phyloP scores from a whole-genome alignment of 2,888 invertebrate species.

The Rhamnusium bicolor region DNA sequence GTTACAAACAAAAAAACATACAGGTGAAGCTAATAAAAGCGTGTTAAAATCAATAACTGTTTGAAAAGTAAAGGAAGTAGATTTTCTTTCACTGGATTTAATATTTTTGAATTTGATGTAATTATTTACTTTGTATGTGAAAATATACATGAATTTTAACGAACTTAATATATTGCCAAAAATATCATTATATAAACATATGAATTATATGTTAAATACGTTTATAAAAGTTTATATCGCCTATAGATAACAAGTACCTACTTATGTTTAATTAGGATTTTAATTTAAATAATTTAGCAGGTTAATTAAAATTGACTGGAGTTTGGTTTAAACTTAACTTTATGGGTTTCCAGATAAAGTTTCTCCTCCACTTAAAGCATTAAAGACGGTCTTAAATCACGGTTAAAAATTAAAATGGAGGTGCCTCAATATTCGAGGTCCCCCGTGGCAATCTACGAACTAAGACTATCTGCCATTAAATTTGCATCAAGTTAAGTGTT shows the following conservation, averaged over 20 bases:
- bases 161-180: not conserved
- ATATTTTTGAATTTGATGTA: too few relatives aligned
- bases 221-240: slow-evolving; percentile 21
- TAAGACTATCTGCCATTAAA: slow-evolving; percentile 69
- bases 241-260: slow-evolving; percentile 24
- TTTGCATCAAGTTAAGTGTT: slow-evolving; percentile 72
- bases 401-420: slow-evolving; percentile 45
- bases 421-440: slow-evolving; percentile 50
- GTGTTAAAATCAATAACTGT: too few relatives aligned
- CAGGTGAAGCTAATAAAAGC: too few relatives aligned
- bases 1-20: too few relatives aligned
- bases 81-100: too few relatives aligned
- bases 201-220: not conserved
- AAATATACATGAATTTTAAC: not conserved
- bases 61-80: too few relatives aligned
- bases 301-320: slow-evolving; percentile 48
- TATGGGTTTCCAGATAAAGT: slow-evolving; percentile 35
- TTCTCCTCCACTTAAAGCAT: slow-evolving; percentile 20
- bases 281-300: slow-evolving; percentile 44
- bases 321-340: slow-evolving; percentile 38
- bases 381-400: slow-evolving; percentile 41
- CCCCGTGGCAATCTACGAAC: slow-evolving; percentile 60
- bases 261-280: slow-evolving; percentile 42
- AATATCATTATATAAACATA: not conserved
- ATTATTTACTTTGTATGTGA: too few relatives aligned